A percentile compares a stretch with the other conserved stretches of the same genome.
Conservation (phyloP, 2,797 vertebrate species). For the Cyprinodon diabolis region DNA sequence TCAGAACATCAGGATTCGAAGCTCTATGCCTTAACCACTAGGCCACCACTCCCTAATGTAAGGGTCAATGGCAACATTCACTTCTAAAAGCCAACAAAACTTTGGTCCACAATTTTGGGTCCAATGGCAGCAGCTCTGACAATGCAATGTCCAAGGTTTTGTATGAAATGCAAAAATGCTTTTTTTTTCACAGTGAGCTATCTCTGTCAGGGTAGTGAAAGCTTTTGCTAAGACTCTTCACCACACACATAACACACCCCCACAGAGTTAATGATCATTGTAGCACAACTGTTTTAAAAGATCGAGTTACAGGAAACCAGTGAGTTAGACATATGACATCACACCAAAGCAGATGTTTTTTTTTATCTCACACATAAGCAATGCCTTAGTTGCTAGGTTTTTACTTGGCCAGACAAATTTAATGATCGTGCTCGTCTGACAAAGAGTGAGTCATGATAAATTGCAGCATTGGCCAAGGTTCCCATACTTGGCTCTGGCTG, state of each 20-base stretch:
- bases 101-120: too few relatives aligned
- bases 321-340: slow-evolving; percentile 36
- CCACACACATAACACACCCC: background rate
- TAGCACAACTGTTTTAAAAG: slow-evolving; percentile 2
- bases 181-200: background rate
- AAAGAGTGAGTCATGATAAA: slow-evolving; percentile 51
- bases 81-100: too few relatives aligned
- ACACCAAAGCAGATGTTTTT: slow-evolving; percentile 42
- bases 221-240: background rate
- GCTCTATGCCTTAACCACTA: too few relatives aligned
- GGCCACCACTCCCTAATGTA: too few relatives aligned
- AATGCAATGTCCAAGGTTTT: background rate
- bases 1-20: too few relatives aligned
- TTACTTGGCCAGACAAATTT: slow-evolving; percentile 41
- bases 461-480: slow-evolving; percentile 29
- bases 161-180: slow-evolving; percentile 1
- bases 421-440: slow-evolving; percentile 38
- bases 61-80: too few relatives aligned
- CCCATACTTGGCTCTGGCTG: slow-evolving; percentile 34
- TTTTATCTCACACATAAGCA: slow-evolving; percentile 7
- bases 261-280: slow-evolving; percentile 15
- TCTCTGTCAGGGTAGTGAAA: background rate
- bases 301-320: slow-evolving; percentile 1
- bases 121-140: too few relatives aligned
- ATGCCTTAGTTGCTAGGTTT: slow-evolving; percentile 41